phyloP scores from a whole-genome alignment of 2,797 vertebrate species.

The Tragelaphus eurycerus region DNA sequence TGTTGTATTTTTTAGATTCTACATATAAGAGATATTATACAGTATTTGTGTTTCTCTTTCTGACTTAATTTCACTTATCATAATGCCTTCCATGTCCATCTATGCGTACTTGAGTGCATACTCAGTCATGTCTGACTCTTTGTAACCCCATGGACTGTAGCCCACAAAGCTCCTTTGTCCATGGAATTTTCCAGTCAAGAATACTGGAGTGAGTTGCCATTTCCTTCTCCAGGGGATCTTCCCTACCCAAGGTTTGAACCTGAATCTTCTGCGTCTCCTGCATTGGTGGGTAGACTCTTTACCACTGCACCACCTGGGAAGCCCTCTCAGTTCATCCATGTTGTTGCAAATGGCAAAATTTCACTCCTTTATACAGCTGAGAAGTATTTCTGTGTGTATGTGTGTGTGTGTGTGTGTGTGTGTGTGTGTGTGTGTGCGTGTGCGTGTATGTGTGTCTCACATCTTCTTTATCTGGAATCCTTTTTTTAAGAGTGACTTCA shows the following conservation, averaged over 20 bases:
- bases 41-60: neutral
- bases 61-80: neutral
- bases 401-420: neutral
- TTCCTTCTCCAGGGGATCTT: neutral
- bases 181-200: neutral
- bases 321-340: neutral
- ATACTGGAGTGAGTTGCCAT: neutral
- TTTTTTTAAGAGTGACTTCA: neutral
- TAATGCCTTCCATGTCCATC: neutral
- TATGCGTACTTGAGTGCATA: accelerated
- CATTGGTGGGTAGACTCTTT: neutral
- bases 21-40: neutral
- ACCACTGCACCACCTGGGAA: neutral
- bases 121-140: neutral
- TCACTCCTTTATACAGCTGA: neutral
- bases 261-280: neutral
- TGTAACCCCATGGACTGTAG: neutral
- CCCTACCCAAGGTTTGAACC: neutral
- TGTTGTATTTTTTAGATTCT: neutral
- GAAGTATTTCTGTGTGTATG: neutral
- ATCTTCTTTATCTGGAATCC: neutral
- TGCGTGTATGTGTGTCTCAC: neutral
- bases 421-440: neutral
- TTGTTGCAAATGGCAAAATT: neutral
- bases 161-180: neutral